Evolutionary conservation across 2,113 vertebrate species (phyloP).

Genomic region (rat (Rattus norvegicus)): GRCr8 NC_086019.1:118385001-118385500

Average conservation of each 20-base stretch:
- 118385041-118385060: neutral
- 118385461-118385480: neutral
- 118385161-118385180: neutral
- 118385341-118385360: neutral
- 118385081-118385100: neutral
- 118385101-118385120: neutral
- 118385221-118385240: neutral
- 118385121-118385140: neutral
- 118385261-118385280: neutral
- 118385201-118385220: neutral
- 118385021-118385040: neutral
- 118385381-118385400: neutral
- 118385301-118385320: neutral
- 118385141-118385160: neutral
- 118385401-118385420: neutral
- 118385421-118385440: neutral
- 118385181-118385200: neutral
- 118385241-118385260: neutral
- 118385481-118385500: constrained; percentile 18
- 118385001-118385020: neutral
- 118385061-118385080: neutral
- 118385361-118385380: neutral
- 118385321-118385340: neutral
- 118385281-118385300: neutral
- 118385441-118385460: neutral